phyloP scores from a whole-genome alignment of 1,140 invertebrate species.

The Caenorhabditis briggsae region DNA sequence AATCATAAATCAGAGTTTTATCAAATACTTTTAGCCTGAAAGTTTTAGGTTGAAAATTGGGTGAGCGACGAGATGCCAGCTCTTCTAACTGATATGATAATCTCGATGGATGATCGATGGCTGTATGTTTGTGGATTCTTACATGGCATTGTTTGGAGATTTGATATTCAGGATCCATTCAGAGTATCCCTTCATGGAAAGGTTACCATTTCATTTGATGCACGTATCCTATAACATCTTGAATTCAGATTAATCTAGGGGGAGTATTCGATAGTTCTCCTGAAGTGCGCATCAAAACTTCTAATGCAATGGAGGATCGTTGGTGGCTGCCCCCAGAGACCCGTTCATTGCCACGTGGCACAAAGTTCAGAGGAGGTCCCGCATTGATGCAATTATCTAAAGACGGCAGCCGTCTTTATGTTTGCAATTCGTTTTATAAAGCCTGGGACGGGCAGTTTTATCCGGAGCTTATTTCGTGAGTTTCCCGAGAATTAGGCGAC shows the following conservation, averaged over 20 bases:
- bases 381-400: slow-evolving; percentile 62
- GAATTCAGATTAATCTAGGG: slow-evolving; percentile 52
- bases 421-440: slow-evolving; percentile 62
- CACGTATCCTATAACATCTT: neutral
- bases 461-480: slow-evolving; percentile 62
- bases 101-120: slow-evolving; percentile 64
- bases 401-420: slow-evolving; percentile 64
- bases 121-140: slow-evolving; percentile 60
- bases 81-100: slow-evolving; percentile 62
- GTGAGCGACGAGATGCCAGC: slow-evolving; percentile 58
- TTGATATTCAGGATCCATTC: slow-evolving; percentile 66
- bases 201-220: neutral
- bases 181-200: slow-evolving; percentile 47
- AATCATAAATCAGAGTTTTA: neutral
- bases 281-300: slow-evolving; percentile 10
- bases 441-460: slow-evolving; percentile 66
- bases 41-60: slow-evolving; percentile 56
- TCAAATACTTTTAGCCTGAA: too few species aligned
- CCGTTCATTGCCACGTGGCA: slow-evolving; percentile 37
- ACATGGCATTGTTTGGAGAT: slow-evolving; percentile 60
- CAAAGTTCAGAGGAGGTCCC: slow-evolving; percentile 61
- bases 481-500: neutral
- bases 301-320: slow-evolving; percentile 38
- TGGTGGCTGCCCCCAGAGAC: slow-evolving; percentile 35
- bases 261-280: slow-evolving; percentile 21